These are phyloP conservation scores for Parambassis ranga DNA, from an alignment of 2,797 vertebrate species.

Conservation along the genomic window DNA sequence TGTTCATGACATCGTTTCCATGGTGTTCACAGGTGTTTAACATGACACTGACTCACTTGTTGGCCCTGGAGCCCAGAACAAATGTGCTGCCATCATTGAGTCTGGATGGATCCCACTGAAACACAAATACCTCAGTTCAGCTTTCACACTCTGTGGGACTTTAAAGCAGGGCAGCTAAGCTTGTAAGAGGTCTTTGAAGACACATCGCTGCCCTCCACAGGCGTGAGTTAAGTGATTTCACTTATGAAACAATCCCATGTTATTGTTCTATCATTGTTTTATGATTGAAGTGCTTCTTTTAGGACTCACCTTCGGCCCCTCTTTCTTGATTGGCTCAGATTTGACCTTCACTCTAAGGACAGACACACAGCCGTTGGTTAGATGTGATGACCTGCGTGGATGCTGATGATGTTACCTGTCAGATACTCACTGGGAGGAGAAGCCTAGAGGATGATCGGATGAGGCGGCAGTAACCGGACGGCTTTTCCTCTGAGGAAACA, in stretches of 20 bases:
- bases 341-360: conserved; percentile 87
- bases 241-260: too few relatives aligned
- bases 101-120: conserved; percentile 93
- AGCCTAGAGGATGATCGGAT: conserved; percentile 80
- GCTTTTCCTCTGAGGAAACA: conserved; percentile 87
- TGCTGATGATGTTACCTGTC: conserved; percentile 3
- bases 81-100: conserved; percentile 90
- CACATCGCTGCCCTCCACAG: too few relatives aligned
- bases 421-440: conserved; percentile 83
- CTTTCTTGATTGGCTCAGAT: conserved; percentile 88
- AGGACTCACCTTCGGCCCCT: conserved; percentile 94
- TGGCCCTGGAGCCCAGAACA: conserved; percentile 95
- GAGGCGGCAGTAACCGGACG: conserved; percentile 82
- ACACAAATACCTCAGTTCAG: too few relatives aligned
- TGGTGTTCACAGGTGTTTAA: not conserved
- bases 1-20: not conserved
- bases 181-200: too few relatives aligned
- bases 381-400: not conserved
- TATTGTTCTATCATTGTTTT: too few relatives aligned
- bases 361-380: conserved; percentile 2
- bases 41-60: conserved; percentile 85
- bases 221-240: too few relatives aligned
- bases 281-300: too few relatives aligned
- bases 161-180: too few relatives aligned
- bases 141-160: too few relatives aligned